These are phyloP conservation scores for Mastomys natalensis DNA, from an alignment of 2,113 vertebrate genomes.

Conservation along the genomic window DNA sequence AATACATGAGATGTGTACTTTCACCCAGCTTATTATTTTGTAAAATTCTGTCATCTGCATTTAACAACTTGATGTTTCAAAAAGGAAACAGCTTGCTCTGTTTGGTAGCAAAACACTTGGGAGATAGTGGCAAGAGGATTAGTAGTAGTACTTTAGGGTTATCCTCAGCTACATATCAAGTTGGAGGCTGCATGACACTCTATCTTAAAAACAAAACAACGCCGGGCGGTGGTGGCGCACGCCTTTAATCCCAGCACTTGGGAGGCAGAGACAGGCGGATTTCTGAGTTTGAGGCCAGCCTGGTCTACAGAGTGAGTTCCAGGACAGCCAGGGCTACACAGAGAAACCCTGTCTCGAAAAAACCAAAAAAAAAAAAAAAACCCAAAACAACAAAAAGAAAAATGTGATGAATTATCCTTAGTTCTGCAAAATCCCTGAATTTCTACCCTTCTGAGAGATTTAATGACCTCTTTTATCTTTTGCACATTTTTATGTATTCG, in stretches of 20 bases:
- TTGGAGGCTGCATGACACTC: background rate
- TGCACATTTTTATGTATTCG: background rate
- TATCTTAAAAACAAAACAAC: background rate
- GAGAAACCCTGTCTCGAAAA: no score
- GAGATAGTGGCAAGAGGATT: background rate
- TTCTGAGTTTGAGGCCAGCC: no score
- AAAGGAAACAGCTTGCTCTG: background rate
- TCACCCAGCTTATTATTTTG: background rate
- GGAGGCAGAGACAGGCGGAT: no score
- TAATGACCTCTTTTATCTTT: conserved; percentile 10
- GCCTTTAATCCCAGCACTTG: no score
- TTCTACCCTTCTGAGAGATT: background rate
- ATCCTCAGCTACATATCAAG: background rate
- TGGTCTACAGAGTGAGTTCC: no score
- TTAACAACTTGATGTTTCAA: background rate
- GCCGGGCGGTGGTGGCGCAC: no score
- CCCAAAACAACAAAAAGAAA: background rate
- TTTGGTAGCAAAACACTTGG: background rate
- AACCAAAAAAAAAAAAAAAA: no score
- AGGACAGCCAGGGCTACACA: no score
- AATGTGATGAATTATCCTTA: background rate
- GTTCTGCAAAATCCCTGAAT: background rate
- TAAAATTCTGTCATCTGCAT: conserved; percentile 4
- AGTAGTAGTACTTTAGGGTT: background rate
- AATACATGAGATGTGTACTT: background rate